Percentiles rank a stretch among this genome's conserved stretches.
Conservation (phyloP, 2,888 invertebrate species). For the Orthonychiurus folsomi region DNA sequence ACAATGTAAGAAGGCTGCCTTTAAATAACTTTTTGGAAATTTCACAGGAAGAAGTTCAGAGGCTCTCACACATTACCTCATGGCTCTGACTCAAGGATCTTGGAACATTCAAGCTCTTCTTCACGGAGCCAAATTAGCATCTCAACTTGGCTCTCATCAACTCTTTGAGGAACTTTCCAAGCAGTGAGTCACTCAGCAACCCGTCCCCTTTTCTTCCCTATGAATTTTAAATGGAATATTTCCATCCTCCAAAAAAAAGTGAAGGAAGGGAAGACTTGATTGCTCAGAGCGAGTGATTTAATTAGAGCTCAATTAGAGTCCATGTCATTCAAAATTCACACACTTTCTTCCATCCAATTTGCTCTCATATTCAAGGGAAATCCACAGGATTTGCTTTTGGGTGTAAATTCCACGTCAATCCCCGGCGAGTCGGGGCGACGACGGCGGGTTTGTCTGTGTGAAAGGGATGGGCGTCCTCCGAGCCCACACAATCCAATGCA, state of each 20-base stretch:
- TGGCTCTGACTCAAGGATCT: conserved; percentile 28
- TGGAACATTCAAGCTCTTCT: conserved; percentile 28
- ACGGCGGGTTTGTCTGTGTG: too few relatives aligned
- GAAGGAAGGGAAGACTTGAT: neutral
- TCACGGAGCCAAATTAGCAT: conserved; percentile 32
- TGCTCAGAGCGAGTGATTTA: neutral
- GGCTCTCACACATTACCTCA: conserved; percentile 33
- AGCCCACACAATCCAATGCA: too few relatives aligned
- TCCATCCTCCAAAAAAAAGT: too few relatives aligned
- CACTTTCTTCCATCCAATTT: neutral
- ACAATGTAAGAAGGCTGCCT: too few relatives aligned
- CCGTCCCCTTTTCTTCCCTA: neutral
- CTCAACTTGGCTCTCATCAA: conserved; percentile 31
- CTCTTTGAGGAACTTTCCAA: conserved; percentile 31
- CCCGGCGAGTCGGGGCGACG: too few relatives aligned
- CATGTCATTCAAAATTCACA: neutral
- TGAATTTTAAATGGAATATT: neutral
- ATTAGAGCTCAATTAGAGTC: neutral
- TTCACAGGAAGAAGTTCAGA: conserved; percentile 28
- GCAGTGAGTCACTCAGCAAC: conserved; percentile 20
- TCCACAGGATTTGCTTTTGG: neutral
- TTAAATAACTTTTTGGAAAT: neutral
- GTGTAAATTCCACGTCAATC: too few relatives aligned
- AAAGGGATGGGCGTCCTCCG: too few relatives aligned
- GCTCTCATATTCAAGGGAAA: neutral